Percentiles rank a stretch among this genome's conserved stretches.
phyloP scores from a whole-genome alignment of 1,140 invertebrate species.

The Lordiphosa clarofinis region DNA sequence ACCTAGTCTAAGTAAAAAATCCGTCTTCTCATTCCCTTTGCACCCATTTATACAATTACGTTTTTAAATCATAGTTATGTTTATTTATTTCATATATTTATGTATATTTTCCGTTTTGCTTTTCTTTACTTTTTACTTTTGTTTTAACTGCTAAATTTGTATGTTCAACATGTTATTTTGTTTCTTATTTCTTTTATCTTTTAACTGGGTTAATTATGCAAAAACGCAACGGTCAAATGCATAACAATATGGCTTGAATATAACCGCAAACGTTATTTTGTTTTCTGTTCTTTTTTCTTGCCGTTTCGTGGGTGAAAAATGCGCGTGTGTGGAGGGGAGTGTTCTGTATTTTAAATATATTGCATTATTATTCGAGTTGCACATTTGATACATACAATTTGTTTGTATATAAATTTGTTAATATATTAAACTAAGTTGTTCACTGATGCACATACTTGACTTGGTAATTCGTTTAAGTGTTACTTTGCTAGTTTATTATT shows the following conservation, averaged over 20 bases:
- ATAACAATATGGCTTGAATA: conserved; percentile 75
- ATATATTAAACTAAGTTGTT: conserved; percentile 66
- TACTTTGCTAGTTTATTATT: conserved; percentile 66
- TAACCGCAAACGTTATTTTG: conserved; percentile 55
- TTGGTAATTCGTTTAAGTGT: conserved; percentile 54
- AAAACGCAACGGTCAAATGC: conserved; percentile 50
- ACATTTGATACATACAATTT: conserved; percentile 41
- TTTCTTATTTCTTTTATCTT: conserved; percentile 58
- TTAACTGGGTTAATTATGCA: conserved; percentile 71
- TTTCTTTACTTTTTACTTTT: conserved; percentile 42
- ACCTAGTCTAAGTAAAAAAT: too few relatives aligned
- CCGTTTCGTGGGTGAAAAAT: conserved; percentile 33
- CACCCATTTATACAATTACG: neutral
- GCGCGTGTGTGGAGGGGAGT: conserved; percentile 28
- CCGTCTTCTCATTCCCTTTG: neutral
- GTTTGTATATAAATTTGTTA: conserved; percentile 45
- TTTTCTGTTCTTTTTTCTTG: conserved; percentile 35
- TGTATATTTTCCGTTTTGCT: conserved; percentile 47
- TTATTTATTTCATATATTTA: conserved; percentile 65
- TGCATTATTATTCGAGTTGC: conserved; percentile 34
- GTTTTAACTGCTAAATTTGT: conserved; percentile 72
- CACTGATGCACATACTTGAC: conserved; percentile 66
- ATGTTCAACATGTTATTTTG: conserved; percentile 71
- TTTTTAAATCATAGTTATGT: conserved; percentile 38
- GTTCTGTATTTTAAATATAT: conserved; percentile 39